These are phyloP conservation scores for Phthorimaea operculella DNA, from an alignment of 1,140 invertebrate species.

Conservation along the genomic window DNA sequence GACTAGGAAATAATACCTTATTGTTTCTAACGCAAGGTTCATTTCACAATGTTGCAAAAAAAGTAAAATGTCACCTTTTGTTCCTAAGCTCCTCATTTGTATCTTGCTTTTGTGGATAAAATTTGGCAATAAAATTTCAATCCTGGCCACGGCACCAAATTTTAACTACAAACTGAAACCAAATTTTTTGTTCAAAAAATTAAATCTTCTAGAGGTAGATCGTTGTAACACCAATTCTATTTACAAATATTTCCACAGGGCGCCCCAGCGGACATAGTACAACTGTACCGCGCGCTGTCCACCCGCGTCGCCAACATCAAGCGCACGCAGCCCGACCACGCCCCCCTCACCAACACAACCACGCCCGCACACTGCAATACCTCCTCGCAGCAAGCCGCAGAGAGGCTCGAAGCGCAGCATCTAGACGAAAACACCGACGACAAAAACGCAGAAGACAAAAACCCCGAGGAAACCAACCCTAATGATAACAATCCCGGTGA, in stretches of 20 bases:
- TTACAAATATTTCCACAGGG: conserved; percentile 68
- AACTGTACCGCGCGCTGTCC: conserved; percentile 75
- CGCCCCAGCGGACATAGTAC: conserved; percentile 80
- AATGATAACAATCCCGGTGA: conserved; percentile 30
- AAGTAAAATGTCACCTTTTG: too few species aligned
- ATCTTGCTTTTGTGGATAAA: too few species aligned
- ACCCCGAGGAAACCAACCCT: conserved; percentile 8
- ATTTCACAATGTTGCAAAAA: too few species aligned
- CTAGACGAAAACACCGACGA: conserved; percentile 13
- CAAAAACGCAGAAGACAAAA: conserved; percentile 28
- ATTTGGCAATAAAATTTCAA: too few species aligned
- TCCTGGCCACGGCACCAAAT: too few species aligned
- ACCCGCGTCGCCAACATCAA: conserved; percentile 41
- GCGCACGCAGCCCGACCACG: conserved; percentile 15
- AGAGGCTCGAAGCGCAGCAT: conserved; percentile 34
- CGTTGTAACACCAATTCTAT: conserved; percentile 11
- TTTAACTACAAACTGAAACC: too few species aligned
- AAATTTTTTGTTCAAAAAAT: too few species aligned
- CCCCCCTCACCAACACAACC: conserved; percentile 26
- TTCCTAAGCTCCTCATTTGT: too few species aligned
- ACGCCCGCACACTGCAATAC: too few species aligned
- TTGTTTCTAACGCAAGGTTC: too few species aligned
- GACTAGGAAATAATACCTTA: too few species aligned
- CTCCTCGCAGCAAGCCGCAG: conserved; percentile 40
- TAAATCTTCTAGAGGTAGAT: too few species aligned